A percentile compares a stretch with the other conserved stretches of the same genome.
phyloP scores from a whole-genome alignment of 64 coral and sea anemone genomes.

The Anthopleura sola region DNA sequence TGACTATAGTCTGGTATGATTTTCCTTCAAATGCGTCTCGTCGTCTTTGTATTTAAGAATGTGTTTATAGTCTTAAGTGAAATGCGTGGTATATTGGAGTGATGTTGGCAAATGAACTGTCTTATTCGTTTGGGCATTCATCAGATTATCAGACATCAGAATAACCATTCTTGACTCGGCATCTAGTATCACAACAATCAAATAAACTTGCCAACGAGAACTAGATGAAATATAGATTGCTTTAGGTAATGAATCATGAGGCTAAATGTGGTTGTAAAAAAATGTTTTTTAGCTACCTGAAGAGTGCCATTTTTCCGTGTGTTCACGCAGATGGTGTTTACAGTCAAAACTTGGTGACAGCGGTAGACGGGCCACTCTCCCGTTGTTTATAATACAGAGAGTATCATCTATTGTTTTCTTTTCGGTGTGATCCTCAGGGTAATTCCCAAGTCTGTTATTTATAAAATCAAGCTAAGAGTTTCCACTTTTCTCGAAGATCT shows the following conservation, averaged over 20 bases:
- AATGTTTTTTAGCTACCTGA: neutral
- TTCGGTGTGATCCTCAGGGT: neutral
- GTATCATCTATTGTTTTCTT: neutral
- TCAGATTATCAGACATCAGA: neutral
- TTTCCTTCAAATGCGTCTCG: neutral
- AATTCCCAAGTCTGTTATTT: neutral
- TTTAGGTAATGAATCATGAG: neutral
- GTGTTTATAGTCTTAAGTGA: neutral
- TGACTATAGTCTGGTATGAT: neutral
- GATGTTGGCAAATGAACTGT: neutral
- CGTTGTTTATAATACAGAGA: neutral
- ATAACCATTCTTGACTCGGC: neutral
- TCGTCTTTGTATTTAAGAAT: neutral
- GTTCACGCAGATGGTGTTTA: too few species aligned
- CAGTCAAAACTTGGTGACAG: neutral
- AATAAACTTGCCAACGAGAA: neutral
- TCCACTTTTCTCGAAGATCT: neutral
- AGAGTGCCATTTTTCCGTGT: too few species aligned
- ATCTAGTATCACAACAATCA: neutral
- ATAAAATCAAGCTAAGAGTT: neutral
- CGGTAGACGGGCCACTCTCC: neutral
- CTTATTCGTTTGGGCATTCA: neutral
- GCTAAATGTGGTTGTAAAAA: neutral
- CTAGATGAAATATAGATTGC: neutral
- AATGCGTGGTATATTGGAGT: neutral